Conservation (phyloP, 2,888 invertebrate genomes). For the Litoditis marina region DNA sequence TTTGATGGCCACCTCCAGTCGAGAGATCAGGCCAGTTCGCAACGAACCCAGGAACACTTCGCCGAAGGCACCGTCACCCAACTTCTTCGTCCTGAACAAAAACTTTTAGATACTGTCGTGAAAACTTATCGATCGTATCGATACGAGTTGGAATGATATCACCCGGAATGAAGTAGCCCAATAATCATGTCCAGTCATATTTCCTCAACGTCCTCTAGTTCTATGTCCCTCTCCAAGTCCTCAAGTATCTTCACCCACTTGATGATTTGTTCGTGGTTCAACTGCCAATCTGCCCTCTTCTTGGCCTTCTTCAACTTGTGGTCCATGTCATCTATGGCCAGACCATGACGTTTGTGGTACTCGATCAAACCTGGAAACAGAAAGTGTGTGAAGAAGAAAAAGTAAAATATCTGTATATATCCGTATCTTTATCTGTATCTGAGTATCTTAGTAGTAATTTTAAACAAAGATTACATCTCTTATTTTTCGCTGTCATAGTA, state of each 20-base stretch:
- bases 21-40: constrained; percentile 14
- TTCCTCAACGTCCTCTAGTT: too few species aligned
- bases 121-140: too few species aligned
- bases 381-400: background rate
- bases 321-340: constrained; percentile 8
- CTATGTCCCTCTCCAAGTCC: too few species aligned
- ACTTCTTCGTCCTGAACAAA: constrained; percentile 6
- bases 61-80: constrained; percentile 29
- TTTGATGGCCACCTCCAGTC: constrained; percentile 23
- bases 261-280: constrained; percentile 20
- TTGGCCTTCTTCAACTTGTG: constrained; percentile 6
- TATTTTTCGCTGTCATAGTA: too few species aligned
- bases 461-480: too few species aligned
- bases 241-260: constrained; percentile 11
- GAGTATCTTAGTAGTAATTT: background rate
- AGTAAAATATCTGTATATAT: background rate
- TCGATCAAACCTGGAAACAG: constrained; percentile 17
- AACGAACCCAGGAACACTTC: constrained; percentile 24
- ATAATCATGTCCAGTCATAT: too few species aligned
- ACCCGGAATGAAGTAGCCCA: too few species aligned
- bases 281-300: constrained; percentile 22
- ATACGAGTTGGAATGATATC: too few species aligned
- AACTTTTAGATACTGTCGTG: too few species aligned
- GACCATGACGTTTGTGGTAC: constrained; percentile 15
- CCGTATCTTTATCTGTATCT: too few species aligned